phyloP scores from a whole-genome alignment of 2,888 invertebrate genomes.

The Morpho helenor region DNA sequence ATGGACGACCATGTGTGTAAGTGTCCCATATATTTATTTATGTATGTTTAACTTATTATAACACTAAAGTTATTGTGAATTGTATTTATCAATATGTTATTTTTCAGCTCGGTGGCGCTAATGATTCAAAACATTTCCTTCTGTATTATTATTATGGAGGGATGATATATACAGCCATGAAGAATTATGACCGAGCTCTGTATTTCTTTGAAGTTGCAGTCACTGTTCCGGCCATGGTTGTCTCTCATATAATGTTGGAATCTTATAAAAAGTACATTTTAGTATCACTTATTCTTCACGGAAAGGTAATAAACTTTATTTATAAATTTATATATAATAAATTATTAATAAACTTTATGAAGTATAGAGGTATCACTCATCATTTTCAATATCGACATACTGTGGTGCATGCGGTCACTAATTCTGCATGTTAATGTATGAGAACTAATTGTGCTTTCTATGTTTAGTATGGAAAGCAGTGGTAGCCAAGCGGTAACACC shows the following conservation, averaged over 20 bases:
- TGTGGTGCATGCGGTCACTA: too few species aligned
- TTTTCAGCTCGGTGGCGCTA: slow-evolving; percentile 83
- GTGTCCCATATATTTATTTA: too few species aligned
- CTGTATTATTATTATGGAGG: slow-evolving; percentile 98
- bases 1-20: too few species aligned
- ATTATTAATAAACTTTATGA: too few species aligned
- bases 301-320: slow-evolving; percentile 81
- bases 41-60: background rate
- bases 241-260: slow-evolving; percentile 98
- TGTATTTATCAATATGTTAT: background rate
- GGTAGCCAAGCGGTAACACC: too few species aligned
- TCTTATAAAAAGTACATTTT: slow-evolving; percentile 98
- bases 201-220: slow-evolving; percentile 98
- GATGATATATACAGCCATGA: slow-evolving; percentile 96
- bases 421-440: too few species aligned
- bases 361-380: too few species aligned
- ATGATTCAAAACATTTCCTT: slow-evolving; percentile 93
- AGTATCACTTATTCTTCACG: slow-evolving; percentile 93
- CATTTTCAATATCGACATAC: too few species aligned
- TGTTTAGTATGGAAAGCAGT: too few species aligned
- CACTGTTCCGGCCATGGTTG: slow-evolving; percentile 95
- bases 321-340: too few species aligned
- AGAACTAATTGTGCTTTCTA: too few species aligned
- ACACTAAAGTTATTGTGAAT: background rate
- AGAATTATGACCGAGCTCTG: slow-evolving; percentile 94